phyloP scores from a whole-genome alignment of 1,140 invertebrate genomes.

The Microplitis demolitor region DNA sequence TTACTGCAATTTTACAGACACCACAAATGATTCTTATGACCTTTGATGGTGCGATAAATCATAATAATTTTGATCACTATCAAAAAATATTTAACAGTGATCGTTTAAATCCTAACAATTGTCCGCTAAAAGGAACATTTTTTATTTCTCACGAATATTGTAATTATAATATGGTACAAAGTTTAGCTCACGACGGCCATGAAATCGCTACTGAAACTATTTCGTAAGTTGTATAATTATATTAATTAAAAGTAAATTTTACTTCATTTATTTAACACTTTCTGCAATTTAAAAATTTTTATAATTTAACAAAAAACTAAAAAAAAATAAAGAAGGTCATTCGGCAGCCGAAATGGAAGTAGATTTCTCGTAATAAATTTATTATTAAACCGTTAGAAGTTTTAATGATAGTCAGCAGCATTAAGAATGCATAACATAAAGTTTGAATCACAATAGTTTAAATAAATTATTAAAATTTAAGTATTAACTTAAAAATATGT shows the following conservation, averaged over 20 bases:
- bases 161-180: constrained; percentile 91
- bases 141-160: constrained; percentile 95
- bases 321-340: too few species aligned
- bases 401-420: too few species aligned
- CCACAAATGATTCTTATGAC: constrained; percentile 94
- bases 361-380: too few species aligned
- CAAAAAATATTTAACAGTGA: constrained; percentile 81
- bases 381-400: too few species aligned
- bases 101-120: constrained; percentile 86
- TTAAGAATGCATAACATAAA: too few species aligned
- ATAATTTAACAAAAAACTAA: too few species aligned
- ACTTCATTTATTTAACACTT: neutral
- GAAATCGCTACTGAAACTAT: constrained; percentile 92
- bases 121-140: constrained; percentile 88
- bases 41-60: constrained; percentile 91
- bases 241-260: neutral
- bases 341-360: too few species aligned
- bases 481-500: too few species aligned
- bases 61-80: constrained; percentile 90
- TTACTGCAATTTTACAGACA: constrained; percentile 70
- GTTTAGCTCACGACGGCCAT: constrained; percentile 85
- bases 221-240: constrained; percentile 65
- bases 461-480: too few species aligned
- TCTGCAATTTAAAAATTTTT: too few species aligned
- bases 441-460: too few species aligned